These are phyloP conservation scores for Candoia aspera DNA, from an alignment of 2,113 vertebrate species.

Conservation along the genomic window DNA sequence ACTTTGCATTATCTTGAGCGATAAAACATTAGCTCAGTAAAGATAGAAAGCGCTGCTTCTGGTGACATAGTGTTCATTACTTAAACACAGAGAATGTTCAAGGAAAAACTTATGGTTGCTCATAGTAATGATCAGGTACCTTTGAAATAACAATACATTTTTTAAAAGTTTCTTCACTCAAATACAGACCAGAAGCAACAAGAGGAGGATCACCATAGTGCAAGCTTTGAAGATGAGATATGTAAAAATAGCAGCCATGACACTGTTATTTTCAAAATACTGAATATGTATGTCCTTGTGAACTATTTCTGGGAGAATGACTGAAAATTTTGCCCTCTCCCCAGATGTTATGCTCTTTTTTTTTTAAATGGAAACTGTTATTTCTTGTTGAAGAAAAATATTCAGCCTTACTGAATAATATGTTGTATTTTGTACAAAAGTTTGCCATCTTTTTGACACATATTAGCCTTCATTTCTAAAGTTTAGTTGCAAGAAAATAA, in stretches of 20 bases:
- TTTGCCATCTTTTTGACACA: slow-evolving; percentile 47
- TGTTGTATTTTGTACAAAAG: slow-evolving; percentile 43
- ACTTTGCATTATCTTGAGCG: slow-evolving; percentile 75
- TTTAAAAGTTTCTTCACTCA: slow-evolving; percentile 33
- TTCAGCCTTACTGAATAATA: slow-evolving; percentile 46
- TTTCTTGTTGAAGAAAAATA: slow-evolving; percentile 52
- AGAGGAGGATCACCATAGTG: slow-evolving; percentile 46
- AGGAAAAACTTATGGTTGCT: slow-evolving; percentile 15
- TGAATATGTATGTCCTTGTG: slow-evolving; percentile 49
- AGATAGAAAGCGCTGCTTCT: slow-evolving; percentile 64
- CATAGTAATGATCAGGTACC: slow-evolving; percentile 35
- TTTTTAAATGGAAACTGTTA: slow-evolving; percentile 44
- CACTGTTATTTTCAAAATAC: slow-evolving; percentile 58
- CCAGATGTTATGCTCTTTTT: slow-evolving; percentile 31
- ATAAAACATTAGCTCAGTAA: slow-evolving; percentile 63
- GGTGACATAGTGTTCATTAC: slow-evolving; percentile 63
- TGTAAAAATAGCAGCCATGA: slow-evolving; percentile 27
- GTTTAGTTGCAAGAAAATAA: slow-evolving; percentile 76
- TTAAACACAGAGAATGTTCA: slow-evolving; percentile 48
- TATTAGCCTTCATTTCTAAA: slow-evolving; percentile 52
- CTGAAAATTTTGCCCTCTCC: slow-evolving; percentile 21
- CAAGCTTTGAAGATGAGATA: slow-evolving; percentile 24
- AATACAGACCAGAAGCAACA: slow-evolving; percentile 42
- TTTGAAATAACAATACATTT: slow-evolving; percentile 20
- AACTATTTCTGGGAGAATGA: slow-evolving; percentile 29